Conservation (phyloP, 1,140 invertebrate species). For the Bombus consobrinus region DNA sequence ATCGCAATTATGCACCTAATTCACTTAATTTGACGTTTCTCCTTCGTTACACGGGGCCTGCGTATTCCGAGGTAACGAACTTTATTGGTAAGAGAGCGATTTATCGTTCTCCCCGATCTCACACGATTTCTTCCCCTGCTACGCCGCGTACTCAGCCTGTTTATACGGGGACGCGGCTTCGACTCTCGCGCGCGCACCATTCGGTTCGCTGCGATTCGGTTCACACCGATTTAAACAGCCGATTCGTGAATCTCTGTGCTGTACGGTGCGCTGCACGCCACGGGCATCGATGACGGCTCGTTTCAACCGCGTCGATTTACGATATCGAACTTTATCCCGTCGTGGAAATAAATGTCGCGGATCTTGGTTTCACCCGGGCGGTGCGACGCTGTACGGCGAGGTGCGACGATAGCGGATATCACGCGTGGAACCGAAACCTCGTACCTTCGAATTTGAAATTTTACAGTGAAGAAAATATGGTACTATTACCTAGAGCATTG, state of each 20-base stretch:
- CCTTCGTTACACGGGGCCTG: conserved; percentile 65
- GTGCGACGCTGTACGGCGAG: too few relatives aligned
- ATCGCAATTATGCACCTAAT: conserved; percentile 71
- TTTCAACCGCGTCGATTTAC: conserved; percentile 41
- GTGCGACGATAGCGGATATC: background rate
- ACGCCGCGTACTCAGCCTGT: conserved; percentile 20
- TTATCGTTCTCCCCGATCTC: conserved; percentile 67
- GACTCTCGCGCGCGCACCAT: background rate
- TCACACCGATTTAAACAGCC: conserved; percentile 54
- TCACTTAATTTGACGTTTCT: conserved; percentile 72
- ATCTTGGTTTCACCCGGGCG: background rate
- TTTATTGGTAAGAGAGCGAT: conserved; percentile 71
- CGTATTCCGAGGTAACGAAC: conserved; percentile 70
- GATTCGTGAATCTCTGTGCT: conserved; percentile 33
- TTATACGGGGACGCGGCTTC: conserved; percentile 41
- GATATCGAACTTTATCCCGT: conserved; percentile 31
- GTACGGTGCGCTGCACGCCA: background rate
- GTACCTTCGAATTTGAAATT: conserved; percentile 19
- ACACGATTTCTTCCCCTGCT: conserved; percentile 63
- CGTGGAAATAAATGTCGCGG: conserved; percentile 28
- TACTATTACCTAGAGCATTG: too few relatives aligned
- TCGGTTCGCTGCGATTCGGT: conserved; percentile 14
- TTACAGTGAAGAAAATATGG: background rate
- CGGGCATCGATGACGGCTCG: conserved; percentile 41
- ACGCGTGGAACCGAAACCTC: background rate